Evolutionary conservation across 1,140 invertebrate genomes (phyloP).

Genomic region (Hycleus phaleratus): DNA sequence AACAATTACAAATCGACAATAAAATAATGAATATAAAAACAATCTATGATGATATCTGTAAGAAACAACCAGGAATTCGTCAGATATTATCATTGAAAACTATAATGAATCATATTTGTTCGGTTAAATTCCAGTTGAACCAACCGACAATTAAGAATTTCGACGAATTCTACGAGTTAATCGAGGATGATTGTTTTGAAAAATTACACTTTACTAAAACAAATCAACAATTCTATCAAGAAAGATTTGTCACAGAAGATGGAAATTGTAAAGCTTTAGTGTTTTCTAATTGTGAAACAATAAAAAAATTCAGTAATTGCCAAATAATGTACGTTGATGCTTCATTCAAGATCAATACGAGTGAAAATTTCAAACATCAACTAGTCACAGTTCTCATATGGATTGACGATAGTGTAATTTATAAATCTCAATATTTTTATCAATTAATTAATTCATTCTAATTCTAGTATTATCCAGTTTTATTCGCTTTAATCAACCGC

Average conservation of each 20-base stretch:
- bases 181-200: conserved; percentile 30
- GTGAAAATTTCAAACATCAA: conserved; percentile 29
- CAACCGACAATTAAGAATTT: conserved; percentile 22
- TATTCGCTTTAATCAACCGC: conserved; percentile 31
- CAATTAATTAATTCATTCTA: neutral
- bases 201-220: conserved; percentile 31
- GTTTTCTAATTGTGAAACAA: conserved; percentile 31
- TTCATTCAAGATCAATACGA: conserved; percentile 30
- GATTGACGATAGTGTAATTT: conserved; percentile 32
- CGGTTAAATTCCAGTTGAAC: conserved; percentile 19
- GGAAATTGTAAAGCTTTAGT: conserved; percentile 26
- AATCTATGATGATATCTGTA: conserved; percentile 32
- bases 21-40: conserved; percentile 29
- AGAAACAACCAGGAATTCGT: conserved; percentile 28
- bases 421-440: neutral
- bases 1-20: conserved; percentile 27
- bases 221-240: conserved; percentile 33
- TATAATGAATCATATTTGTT: conserved; percentile 32
- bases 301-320: conserved; percentile 23
- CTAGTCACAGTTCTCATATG: conserved; percentile 33
- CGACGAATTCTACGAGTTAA: conserved; percentile 28
- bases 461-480: conserved; percentile 34
- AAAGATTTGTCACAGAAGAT: conserved; percentile 25
- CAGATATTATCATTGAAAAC: conserved; percentile 25
- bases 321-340: conserved; percentile 35